Evolutionary conservation across 2,113 vertebrate genomes (phyloP), one percentile per base, ranked within the genome.

Genomic region (Romanogobio albipinnatus): DNA sequence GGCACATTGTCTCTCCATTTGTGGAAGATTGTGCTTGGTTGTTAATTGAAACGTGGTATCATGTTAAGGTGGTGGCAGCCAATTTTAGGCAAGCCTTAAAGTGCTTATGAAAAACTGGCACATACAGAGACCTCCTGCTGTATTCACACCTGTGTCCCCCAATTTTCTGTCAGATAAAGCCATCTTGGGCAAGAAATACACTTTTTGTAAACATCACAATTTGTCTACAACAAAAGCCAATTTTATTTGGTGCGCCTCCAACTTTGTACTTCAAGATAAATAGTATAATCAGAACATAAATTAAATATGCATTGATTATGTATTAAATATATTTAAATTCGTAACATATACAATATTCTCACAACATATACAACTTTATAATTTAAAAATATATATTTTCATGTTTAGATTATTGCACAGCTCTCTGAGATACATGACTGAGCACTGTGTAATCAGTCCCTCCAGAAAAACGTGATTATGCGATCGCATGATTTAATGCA

Each of bases 11-110:
- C 78, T 80, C 85, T 66, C 43, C 84, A 82, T 59, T 64, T 47
- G 81, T 49, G n/a, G 78, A 64, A 53, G 13, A 71, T 22, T 47
- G 36, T 26, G 88, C 77, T 66, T 70, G 87, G 62, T 58, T 89
- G 91, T 87, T 89, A 90, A 90, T 81, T 90, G 86, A 87, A 91
- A 91, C 36, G 24, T 53, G 73, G 78, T 5, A 70, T 86, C 80
- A 82, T 86, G 87, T 83, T 3, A 68, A 58, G 33, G 56, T 47
- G 86, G 66, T 70, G 83, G 73, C n/a, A 29, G 77, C 47, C n/a
- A 74, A 33, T 47, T 59, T 19, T 61, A 76, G 4, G 13, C 10
- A 74, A 51, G 77, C 85, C 71, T 78, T 86, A 90, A 91, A 76
- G 29, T 61, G 19, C 56, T 78, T 39, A 43, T 17, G 49, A 36